These are phyloP conservation scores for Proteles cristata DNA, from an alignment of 2,113 vertebrate species.

Conservation along the genomic window DNA sequence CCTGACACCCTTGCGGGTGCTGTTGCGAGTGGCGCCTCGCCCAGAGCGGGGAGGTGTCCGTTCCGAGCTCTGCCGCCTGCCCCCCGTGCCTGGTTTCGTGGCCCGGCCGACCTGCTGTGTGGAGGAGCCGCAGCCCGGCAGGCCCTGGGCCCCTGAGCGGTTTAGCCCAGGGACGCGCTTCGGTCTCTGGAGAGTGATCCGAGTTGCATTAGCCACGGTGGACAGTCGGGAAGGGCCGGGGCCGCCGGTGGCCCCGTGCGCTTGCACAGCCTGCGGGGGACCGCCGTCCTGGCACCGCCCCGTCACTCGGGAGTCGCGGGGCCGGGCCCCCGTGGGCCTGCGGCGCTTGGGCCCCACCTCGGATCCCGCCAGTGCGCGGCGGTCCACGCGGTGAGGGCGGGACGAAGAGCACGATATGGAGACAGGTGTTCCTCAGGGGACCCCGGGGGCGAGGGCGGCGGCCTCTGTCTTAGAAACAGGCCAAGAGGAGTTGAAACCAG, in stretches of 20 bases:
- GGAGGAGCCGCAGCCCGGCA: too few relatives aligned
- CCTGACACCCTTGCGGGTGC: neutral
- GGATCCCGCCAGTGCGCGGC: neutral
- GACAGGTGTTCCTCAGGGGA: neutral
- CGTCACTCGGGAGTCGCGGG: neutral
- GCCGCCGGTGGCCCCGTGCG: accelerated
- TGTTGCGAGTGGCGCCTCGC: neutral
- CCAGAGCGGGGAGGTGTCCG: neutral
- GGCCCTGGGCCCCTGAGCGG: neutral
- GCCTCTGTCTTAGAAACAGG: neutral
- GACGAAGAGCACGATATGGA: neutral
- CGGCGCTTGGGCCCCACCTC: neutral
- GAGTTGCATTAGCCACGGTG: neutral
- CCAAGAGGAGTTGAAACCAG: neutral
- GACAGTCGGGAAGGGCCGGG: neutral
- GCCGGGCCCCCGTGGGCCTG: too few relatives aligned
- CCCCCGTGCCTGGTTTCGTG: neutral
- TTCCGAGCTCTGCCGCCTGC: neutral
- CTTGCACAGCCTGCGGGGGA: accelerated
- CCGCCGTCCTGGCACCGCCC: accelerated
- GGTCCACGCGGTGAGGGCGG: neutral
- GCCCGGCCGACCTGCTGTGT: too few relatives aligned
- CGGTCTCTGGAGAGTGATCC: neutral
- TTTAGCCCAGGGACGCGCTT: neutral
- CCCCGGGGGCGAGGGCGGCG: neutral